Conservation (phyloP, 2,888 invertebrate genomes). For the Helicoverpa assulta region DNA sequence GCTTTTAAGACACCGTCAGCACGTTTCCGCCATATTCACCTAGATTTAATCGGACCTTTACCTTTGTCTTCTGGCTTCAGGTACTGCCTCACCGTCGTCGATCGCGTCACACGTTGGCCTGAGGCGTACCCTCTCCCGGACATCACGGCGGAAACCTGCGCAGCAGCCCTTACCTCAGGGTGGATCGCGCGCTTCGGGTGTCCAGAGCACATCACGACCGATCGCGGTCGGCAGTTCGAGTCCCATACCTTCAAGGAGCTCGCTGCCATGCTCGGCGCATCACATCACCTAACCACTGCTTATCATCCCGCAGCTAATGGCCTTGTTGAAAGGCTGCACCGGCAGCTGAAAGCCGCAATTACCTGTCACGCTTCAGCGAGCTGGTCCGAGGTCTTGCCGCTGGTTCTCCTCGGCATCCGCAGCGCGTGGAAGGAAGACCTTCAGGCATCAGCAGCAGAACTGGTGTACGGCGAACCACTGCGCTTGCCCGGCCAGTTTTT, state of each 20-base stretch:
- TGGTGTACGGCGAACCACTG: slow-evolving; percentile 4
- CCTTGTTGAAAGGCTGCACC: too few species aligned
- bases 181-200: too few species aligned
- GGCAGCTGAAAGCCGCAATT: slow-evolving; percentile 5
- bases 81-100: slow-evolving; percentile 62
- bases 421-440: slow-evolving; percentile 11
- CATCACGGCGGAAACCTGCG: neutral
- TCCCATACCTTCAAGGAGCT: too few species aligned
- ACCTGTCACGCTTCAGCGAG: neutral
- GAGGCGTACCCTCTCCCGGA: slow-evolving; percentile 13
- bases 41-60: slow-evolving; percentile 62
- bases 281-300: too few species aligned
- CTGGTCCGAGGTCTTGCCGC: slow-evolving; percentile 7
- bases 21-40: slow-evolving; percentile 68
- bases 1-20: slow-evolving; percentile 38
- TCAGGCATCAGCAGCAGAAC: neutral
- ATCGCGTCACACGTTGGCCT: slow-evolving; percentile 74
- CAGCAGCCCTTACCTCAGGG: too few species aligned
- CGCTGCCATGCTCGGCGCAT: too few species aligned
- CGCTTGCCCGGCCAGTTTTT: slow-evolving; percentile 5
- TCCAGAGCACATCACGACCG: too few species aligned
- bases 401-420: neutral
- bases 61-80: slow-evolving; percentile 41
- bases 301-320: too few species aligned
- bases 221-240: too few species aligned